A percentile compares a stretch with the other conserved stretches of the same genome.
These are phyloP conservation scores for Pseudopodoces humilis DNA, from an alignment of 2,113 vertebrate species.

Conservation along the genomic window DNA sequence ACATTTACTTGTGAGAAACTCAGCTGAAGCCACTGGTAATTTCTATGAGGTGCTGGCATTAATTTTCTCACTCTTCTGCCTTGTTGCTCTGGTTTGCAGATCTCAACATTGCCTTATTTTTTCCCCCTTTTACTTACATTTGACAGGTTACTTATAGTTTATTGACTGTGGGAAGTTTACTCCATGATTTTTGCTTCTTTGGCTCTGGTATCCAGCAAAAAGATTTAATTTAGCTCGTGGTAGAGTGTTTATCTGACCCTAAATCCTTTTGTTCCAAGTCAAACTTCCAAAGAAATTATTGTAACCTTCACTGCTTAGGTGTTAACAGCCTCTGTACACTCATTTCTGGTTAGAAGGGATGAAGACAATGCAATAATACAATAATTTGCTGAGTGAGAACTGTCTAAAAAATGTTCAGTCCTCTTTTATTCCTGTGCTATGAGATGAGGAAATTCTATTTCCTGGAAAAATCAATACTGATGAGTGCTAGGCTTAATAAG, in stretches of 20 bases:
- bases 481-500: neutral
- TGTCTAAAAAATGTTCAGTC: neutral
- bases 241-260: neutral
- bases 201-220: neutral
- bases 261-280: neutral
- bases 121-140: neutral
- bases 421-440: neutral
- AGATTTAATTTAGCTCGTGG: neutral
- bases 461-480: neutral
- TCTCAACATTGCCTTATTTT: neutral
- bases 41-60: neutral
- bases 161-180: neutral
- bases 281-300: neutral
- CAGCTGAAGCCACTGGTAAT: neutral
- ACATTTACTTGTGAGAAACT: neutral
- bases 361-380: neutral
- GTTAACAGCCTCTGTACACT: neutral
- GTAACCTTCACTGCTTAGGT: neutral
- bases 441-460: neutral
- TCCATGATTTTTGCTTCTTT: neutral
- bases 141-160: neutral
- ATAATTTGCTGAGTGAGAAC: neutral
- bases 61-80: neutral
- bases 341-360: neutral
- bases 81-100: neutral